Base-by-base conservation (phyloP, 2,888 invertebrate genomes). In the Philopedon plagiatum region DNA sequence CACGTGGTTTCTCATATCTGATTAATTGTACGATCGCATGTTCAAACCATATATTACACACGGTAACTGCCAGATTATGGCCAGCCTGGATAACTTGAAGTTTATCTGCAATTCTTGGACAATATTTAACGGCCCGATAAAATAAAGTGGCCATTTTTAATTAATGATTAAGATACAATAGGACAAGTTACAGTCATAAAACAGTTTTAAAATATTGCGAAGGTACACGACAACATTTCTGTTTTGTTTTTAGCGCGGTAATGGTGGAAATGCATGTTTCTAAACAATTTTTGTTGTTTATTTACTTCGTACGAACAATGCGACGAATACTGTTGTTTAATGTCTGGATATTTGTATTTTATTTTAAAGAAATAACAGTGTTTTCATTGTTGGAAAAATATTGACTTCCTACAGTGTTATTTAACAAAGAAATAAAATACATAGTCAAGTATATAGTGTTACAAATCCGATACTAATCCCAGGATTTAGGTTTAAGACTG, bases 21-120 rank as follows among this genome's bases (percentile, higher is more conserved):
- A 81, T 81, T 80, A 81, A 81, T 81, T 78, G 80, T 79, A 71
- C 77, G 76, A 80, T 81, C 79, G 81, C 81, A 81, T 81, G 81
- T 79, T 80, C 75, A n/a, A 32, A 39, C 39, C 54, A 18, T 64
- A 64, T 64, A 58, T 39, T 39, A 18, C 11, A 19, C 29, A 29
- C 68, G 41, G 21, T 26, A 39, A 61, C 54, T 54, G 54, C 63
- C 37, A 57, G 70, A 70, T 70, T 70, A 70, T 56, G 54, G 37
- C 64, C 44, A 51, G 63, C 70, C 58, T 63, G 58, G n/a, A 70
- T 70, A 70, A 63, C 69, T 69, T 63, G 56, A 69, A 63, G 64
- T 70, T 63, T 70, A 64, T 70, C 63, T 58, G 70, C 58, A 70
- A 70, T 70, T 70, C 70, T 58, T 34, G 57, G 62, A 69, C 62